These are phyloP conservation scores for Adoxophyes honmai DNA, from an alignment of 1,140 invertebrate species.

Conservation along the genomic window DNA sequence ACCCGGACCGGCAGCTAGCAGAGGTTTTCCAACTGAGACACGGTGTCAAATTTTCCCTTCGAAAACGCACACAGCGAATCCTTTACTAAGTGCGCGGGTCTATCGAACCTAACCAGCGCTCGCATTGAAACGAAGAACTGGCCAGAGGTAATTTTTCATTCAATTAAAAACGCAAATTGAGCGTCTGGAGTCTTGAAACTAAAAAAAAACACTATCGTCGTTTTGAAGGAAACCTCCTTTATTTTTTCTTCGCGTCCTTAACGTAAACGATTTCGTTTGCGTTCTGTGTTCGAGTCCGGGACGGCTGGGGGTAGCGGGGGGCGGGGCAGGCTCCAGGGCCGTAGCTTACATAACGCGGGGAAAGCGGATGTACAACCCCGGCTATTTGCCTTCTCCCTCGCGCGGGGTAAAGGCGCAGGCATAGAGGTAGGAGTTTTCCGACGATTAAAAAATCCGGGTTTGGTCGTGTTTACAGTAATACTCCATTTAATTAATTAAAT, in stretches of 20 bases:
- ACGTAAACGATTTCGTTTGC: not conserved
- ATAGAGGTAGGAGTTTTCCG: conserved; percentile 31
- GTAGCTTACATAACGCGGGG: conserved; percentile 68
- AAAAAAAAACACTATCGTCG: too few species aligned
- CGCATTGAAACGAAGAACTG: too few species aligned
- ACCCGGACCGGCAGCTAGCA: not conserved
- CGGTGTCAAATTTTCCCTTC: conserved; percentile 1
- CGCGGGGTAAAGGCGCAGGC: conserved; percentile 35
- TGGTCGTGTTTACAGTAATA: too few species aligned
- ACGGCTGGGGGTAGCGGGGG: conserved; percentile 25
- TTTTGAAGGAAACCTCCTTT: too few species aligned
- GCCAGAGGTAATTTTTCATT: too few species aligned
- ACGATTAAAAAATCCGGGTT: conserved; percentile 17
- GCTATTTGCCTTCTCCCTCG: conserved; percentile 47
- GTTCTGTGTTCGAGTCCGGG: not conserved
- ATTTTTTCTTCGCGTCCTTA: not conserved
- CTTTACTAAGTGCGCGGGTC: too few species aligned
- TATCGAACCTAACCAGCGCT: too few species aligned
- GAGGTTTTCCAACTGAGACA: not conserved
- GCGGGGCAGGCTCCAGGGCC: conserved; percentile 55
- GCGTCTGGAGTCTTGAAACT: too few species aligned
- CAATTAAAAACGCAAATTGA: too few species aligned
- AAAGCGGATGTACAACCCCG: conserved; percentile 61
- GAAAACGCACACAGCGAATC: not conserved
- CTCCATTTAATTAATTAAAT: too few species aligned